Percentiles rank a stretch among this genome's conserved stretches.
Conservation (phyloP, 1,140 invertebrate genomes). For the Drosophila nebulosa region DNA sequence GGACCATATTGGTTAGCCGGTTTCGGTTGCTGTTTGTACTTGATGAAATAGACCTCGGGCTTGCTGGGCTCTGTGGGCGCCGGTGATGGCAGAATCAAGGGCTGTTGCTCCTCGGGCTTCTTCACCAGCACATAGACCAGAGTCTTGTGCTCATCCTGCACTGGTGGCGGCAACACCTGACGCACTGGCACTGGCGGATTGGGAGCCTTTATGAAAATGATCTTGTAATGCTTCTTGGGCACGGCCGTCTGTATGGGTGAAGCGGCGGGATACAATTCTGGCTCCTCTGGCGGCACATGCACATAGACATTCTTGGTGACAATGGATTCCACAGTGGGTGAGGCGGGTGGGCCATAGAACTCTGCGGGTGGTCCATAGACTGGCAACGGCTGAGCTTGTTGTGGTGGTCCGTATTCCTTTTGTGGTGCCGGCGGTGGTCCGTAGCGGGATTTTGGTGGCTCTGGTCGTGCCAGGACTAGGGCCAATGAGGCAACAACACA, state of each 20-base stretch:
- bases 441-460: slow-evolving; percentile 69
- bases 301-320: slow-evolving; percentile 89
- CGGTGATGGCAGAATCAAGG: slow-evolving; percentile 80
- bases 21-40: slow-evolving; percentile 81
- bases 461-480: slow-evolving; percentile 64
- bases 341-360: slow-evolving; percentile 72
- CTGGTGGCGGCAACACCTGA: slow-evolving; percentile 81
- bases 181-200: slow-evolving; percentile 86
- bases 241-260: slow-evolving; percentile 71
- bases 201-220: slow-evolving; percentile 93
- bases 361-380: slow-evolving; percentile 69
- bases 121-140: slow-evolving; percentile 93
- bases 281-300: slow-evolving; percentile 88
- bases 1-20: slow-evolving; percentile 72
- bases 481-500: slow-evolving; percentile 50
- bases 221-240: slow-evolving; percentile 91
- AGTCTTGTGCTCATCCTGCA: slow-evolving; percentile 91
- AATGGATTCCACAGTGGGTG: slow-evolving; percentile 66
- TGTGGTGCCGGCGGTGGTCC: slow-evolving; percentile 68
- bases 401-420: slow-evolving; percentile 76
- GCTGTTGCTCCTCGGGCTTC: slow-evolving; percentile 84
- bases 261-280: slow-evolving; percentile 77
- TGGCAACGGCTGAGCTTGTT: slow-evolving; percentile 65
- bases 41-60: slow-evolving; percentile 84
- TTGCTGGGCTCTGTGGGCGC: slow-evolving; percentile 82